Conservation (phyloP, 1,140 invertebrate species). For the Cephus cinctus region DNA sequence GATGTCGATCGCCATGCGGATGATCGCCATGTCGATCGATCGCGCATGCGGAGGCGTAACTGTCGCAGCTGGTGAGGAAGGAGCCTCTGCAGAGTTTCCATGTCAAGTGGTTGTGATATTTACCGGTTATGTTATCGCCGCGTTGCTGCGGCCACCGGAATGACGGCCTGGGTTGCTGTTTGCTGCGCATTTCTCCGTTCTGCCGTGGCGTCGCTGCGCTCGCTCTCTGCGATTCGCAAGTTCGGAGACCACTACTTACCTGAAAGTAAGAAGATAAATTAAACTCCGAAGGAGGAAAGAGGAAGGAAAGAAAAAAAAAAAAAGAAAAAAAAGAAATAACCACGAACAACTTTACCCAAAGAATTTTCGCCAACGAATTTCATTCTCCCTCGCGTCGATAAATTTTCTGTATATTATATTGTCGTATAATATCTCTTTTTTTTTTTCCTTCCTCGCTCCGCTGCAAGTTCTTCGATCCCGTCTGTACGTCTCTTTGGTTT, state of each 20-base stretch:
- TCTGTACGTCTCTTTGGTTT: no score
- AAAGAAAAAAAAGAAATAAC: no score
- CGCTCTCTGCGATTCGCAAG: constrained; percentile 50
- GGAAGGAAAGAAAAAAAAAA: constrained; percentile 14
- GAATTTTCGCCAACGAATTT: not conserved
- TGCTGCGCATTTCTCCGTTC: constrained; percentile 56
- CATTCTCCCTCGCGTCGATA: not conserved
- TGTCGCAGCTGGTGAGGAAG: no score
- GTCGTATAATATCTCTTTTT: no score
- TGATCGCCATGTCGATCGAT: no score
- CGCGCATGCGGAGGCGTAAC: not conserved
- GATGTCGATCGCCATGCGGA: no score
- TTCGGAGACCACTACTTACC: constrained; percentile 57
- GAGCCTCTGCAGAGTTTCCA: no score
- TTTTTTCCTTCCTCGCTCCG: not conserved
- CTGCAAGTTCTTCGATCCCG: not conserved
- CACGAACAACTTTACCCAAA: no score
- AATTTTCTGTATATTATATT: no score
- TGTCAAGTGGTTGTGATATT: no score
- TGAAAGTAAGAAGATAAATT: no score
- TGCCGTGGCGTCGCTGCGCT: constrained; percentile 43
- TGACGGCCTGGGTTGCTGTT: constrained; percentile 57
- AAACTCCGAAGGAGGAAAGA: no score
- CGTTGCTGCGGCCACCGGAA: constrained; percentile 57
- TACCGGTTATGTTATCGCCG: constrained; percentile 57